A percentile compares a stretch with the other conserved stretches of the same genome.
phyloP scores from a whole-genome alignment of 2,888 invertebrate genomes.

The Stenichneumon culpator region DNA sequence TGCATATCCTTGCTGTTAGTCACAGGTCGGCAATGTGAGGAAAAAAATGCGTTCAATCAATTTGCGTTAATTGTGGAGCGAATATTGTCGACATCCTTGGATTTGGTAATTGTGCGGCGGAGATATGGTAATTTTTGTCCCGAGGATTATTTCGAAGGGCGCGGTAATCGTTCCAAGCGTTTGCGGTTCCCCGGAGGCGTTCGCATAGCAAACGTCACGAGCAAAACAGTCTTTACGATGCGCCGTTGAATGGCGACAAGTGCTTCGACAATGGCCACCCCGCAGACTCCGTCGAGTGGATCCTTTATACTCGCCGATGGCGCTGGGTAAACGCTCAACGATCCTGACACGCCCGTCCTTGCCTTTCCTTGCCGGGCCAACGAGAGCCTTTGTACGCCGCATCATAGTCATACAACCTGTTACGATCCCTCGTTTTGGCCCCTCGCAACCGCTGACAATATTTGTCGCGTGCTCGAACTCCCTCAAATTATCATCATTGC shows the following conservation, averaged over 20 bases:
- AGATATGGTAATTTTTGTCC: slow-evolving; percentile 44
- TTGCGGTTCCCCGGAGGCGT: slow-evolving; percentile 26
- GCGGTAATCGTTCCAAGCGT: slow-evolving; percentile 34
- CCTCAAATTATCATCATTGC: slow-evolving; percentile 19
- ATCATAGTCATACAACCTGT: slow-evolving; percentile 66
- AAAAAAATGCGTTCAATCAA: background rate
- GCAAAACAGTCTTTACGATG: slow-evolving; percentile 59
- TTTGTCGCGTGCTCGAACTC: slow-evolving; percentile 14
- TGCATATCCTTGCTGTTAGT: too few relatives aligned
- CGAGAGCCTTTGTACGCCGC: slow-evolving; percentile 54
- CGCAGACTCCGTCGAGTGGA: slow-evolving; percentile 64
- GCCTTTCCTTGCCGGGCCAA: slow-evolving; percentile 15
- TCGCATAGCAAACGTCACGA: slow-evolving; percentile 2
- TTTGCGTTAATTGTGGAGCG: background rate
- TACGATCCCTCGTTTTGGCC: slow-evolving; percentile 48
- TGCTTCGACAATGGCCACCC: slow-evolving; percentile 63
- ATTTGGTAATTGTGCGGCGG: background rate
- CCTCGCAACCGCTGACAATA: slow-evolving; percentile 15
- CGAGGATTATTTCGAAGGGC: slow-evolving; percentile 32
- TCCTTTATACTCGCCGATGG: slow-evolving; percentile 59
- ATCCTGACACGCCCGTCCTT: slow-evolving; percentile 61
- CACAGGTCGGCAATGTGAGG: too few relatives aligned
- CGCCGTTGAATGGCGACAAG: slow-evolving; percentile 68
- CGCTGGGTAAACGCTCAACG: slow-evolving; percentile 50
- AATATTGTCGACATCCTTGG: background rate